phyloP scores from a whole-genome alignment of 2,888 invertebrate genomes.

The Willowsia nigromaculata region DNA sequence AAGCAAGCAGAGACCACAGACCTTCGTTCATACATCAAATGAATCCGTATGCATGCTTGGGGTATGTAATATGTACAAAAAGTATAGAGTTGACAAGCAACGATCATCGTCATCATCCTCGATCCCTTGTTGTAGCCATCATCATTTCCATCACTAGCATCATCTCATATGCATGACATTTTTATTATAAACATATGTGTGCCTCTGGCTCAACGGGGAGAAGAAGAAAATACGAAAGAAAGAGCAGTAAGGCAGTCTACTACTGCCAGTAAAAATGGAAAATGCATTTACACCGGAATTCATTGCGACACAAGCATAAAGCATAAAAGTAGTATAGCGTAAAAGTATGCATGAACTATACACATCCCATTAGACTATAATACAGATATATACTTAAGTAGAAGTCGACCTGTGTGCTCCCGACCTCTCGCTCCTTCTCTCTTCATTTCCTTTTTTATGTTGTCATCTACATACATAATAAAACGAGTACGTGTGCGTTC shows the following conservation, averaged over 20 bases:
- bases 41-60: background rate
- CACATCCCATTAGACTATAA: background rate
- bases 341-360: background rate
- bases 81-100: slow-evolving; percentile 5
- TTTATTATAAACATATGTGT: slow-evolving; percentile 34
- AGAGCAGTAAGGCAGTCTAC: background rate
- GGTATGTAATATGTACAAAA: background rate
- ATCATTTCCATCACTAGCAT: slow-evolving; percentile 32
- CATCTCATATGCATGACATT: slow-evolving; percentile 34
- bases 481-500: slow-evolving; percentile 63
- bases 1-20: background rate
- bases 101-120: slow-evolving; percentile 5
- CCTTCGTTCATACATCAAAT: background rate
- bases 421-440: slow-evolving; percentile 43
- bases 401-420: slow-evolving; percentile 48
- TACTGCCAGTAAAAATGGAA: slow-evolving; percentile 19
- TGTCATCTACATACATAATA: slow-evolving; percentile 70
- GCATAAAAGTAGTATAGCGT: background rate
- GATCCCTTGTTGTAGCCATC: slow-evolving; percentile 41
- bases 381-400: background rate
- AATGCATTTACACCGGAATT: slow-evolving; percentile 58
- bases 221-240: slow-evolving; percentile 8
- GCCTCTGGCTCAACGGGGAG: slow-evolving; percentile 16
- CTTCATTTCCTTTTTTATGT: slow-evolving; percentile 60
- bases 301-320: slow-evolving; percentile 47